Base-by-base conservation (phyloP, 2,113 vertebrate species). In the Tetraodon nigroviridis region DNA sequence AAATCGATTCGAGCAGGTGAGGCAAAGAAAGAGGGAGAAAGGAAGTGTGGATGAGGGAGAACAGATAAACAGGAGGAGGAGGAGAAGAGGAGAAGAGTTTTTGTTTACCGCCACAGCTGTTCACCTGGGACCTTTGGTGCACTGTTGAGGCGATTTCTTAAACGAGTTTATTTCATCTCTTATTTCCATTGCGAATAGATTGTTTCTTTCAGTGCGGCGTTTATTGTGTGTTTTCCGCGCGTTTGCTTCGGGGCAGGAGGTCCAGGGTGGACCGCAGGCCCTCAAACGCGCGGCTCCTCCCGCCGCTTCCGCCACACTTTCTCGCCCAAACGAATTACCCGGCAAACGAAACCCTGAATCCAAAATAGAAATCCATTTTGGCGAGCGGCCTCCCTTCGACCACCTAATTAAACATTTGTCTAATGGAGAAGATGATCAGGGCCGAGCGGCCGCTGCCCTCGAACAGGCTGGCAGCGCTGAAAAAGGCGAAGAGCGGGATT, bases 351-450 rank as follows among this genome's bases (percentile, higher is more conserved):
- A 6, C 4, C 8, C 19, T 54, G 74, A 64, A 61, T 72, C n/a
- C n/a, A 58, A 58, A 65, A 83, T 24, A 24, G 72, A 84, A 87
- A 76, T 80, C 76, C 70, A 71, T 84, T 81, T 70, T 77, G 58
- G 79, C 75, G 77, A 82, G 75, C 64, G 68, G 71, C 79, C 79
- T 83, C 24, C 3, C 22, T 81, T 81, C n/a, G n/a, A 83, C 81
- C 85, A 79, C 66, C 80, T 80, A 77, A 86, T 81, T 86, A 83
- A 84, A 81, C 83, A 78, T 81, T 78, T 71, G 78, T 75, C 70
- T 77, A 70, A 86, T 81, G 76, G 59, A 69, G 69, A 82, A 66
- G 73, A 73, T 85, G 79, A 75, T 67, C 55, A 78, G 69, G 67
- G 78, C 60, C 77, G 81, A 83, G 75, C 81, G 78, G 58, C 64